Percentiles rank a stretch among this genome's conserved stretches.
phyloP scores from a whole-genome alignment of 2,888 invertebrate genomes.

The Antheraea yamamai region DNA sequence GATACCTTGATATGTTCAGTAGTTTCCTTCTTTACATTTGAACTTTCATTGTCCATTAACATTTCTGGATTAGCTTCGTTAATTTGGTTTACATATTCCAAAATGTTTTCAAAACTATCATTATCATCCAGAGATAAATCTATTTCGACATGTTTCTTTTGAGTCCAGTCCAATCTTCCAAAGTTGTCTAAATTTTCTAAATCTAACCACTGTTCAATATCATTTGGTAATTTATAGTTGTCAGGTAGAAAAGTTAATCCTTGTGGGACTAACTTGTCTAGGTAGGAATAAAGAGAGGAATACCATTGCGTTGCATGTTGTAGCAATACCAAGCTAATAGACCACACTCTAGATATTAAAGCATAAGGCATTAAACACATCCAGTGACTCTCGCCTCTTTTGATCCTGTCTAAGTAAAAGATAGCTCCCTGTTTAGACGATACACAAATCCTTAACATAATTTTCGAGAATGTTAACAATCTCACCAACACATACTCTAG shows the following conservation, averaged over 20 bases:
- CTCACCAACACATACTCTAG: conserved; percentile 79
- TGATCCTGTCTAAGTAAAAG: conserved; percentile 77
- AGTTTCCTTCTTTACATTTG: conserved; percentile 22
- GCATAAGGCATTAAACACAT: conserved; percentile 81
- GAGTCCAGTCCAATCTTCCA: conserved; percentile 65
- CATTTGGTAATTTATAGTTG: conserved; percentile 65
- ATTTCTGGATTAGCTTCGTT: conserved; percentile 42
- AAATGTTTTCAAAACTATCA: conserved; percentile 56
- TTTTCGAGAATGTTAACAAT: conserved; percentile 79
- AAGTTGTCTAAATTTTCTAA: conserved; percentile 69
- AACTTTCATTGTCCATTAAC: conserved; percentile 22
- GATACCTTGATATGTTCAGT: conserved; percentile 23
- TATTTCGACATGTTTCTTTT: conserved; percentile 47
- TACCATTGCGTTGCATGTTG: conserved; percentile 79
- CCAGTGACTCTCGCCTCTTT: conserved; percentile 80
- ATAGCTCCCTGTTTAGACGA: conserved; percentile 73
- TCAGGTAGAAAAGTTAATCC: conserved; percentile 76
- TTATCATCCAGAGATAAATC: conserved; percentile 47
- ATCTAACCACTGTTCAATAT: conserved; percentile 75
- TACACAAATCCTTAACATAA: conserved; percentile 76
- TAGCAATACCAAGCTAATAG: conserved; percentile 69
- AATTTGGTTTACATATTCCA: conserved; percentile 61
- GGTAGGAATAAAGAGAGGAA: conserved; percentile 61
- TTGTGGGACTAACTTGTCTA: conserved; percentile 60
- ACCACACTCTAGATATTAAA: conserved; percentile 80